These are phyloP conservation scores for Turritopsis dohrnii DNA, from an alignment of 30 jellyfish, hydroid and myxozoan species.

Conservation along the genomic window DNA sequence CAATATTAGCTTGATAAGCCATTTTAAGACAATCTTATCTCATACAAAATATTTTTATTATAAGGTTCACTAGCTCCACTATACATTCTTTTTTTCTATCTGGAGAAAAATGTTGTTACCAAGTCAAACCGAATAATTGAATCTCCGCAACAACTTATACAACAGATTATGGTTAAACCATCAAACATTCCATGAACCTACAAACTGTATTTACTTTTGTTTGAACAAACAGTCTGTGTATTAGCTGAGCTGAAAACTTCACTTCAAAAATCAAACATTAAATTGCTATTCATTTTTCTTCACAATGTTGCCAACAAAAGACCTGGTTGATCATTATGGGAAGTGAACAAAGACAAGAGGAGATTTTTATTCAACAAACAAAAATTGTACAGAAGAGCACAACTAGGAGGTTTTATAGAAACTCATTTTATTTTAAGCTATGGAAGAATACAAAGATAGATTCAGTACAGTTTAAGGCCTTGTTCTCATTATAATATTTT, in stretches of 20 bases:
- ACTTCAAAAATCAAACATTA: background rate
- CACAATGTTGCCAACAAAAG: background rate
- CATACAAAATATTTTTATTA: too few species aligned
- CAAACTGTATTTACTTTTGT: background rate
- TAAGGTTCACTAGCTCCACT: background rate
- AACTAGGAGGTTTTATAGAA: background rate
- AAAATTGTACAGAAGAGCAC: background rate
- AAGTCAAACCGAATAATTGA: background rate
- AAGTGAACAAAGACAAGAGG: background rate
- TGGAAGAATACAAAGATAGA: too few species aligned
- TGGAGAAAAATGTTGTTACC: background rate
- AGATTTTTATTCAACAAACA: background rate
- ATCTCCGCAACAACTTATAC: background rate
- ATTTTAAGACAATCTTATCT: background rate
- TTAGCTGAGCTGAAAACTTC: background rate
- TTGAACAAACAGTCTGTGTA: background rate
- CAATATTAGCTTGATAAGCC: constrained; percentile 26
- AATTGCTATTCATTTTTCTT: background rate
- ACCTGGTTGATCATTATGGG: background rate
- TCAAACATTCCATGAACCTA: too few species aligned
- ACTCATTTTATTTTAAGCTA: too few species aligned
- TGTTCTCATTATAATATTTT: background rate
- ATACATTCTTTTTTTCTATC: background rate
- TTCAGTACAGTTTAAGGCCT: background rate
- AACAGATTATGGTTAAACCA: too few species aligned